Evolutionary conservation across 2,888 invertebrate species (phyloP).

Genomic region (Eurytoma californica): DNA sequence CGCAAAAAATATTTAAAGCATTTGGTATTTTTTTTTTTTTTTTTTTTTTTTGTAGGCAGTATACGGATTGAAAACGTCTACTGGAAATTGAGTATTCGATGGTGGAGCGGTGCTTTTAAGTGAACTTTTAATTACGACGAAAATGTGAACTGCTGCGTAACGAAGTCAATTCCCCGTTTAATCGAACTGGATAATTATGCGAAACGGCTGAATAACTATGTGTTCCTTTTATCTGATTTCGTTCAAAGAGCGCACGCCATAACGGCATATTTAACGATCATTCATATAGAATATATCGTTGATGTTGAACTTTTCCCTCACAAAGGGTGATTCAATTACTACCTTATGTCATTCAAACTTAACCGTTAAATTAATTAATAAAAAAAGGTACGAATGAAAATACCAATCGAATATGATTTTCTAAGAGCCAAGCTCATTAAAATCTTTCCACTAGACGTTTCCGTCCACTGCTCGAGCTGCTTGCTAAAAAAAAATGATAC

Average conservation of each 20-base stretch:
- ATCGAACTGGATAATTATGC: conserved; percentile 6
- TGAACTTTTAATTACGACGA: background rate
- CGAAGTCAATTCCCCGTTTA: conserved; percentile 20
- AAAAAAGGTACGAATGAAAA: too few species aligned
- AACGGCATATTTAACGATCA: too few species aligned
- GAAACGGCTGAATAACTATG: conserved; percentile 5
- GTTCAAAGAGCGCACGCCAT: background rate
- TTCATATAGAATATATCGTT: too few species aligned
- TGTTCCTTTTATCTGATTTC: conserved; percentile 3
- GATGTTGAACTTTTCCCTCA: too few species aligned
- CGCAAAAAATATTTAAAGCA: background rate
- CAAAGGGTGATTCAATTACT: too few species aligned
- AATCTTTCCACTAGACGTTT: background rate
- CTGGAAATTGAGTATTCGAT: background rate
- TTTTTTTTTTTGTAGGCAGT: background rate
- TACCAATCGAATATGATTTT: too few species aligned
- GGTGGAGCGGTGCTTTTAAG: background rate
- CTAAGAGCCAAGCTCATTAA: background rate
- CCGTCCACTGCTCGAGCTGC: background rate
- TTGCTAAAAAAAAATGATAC: background rate
- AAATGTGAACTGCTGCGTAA: conserved; percentile 19
- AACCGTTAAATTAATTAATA: too few species aligned
- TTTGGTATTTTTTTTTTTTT: conserved; percentile 1
- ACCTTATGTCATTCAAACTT: too few species aligned
- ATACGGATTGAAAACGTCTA: conserved; percentile 24